Conservation (phyloP, 1,140 invertebrate genomes). For the Plutomurus gul region DNA sequence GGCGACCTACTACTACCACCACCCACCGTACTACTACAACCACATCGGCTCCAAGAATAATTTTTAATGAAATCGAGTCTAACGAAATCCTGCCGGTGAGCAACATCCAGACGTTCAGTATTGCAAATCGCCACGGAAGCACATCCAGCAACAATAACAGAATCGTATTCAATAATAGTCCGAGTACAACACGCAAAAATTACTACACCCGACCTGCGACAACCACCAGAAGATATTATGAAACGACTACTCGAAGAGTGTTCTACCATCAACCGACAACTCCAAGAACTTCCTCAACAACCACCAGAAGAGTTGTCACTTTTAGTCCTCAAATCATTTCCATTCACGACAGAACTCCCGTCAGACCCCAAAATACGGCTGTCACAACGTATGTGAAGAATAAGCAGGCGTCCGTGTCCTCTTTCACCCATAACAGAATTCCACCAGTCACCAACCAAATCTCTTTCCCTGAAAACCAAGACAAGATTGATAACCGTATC, state of each 20-base stretch:
- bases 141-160: neutral
- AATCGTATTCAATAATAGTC: neutral
- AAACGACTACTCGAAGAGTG: neutral
- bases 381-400: neutral
- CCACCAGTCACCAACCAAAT: neutral
- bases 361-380: neutral
- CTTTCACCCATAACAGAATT: neutral
- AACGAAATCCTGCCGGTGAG: slow-evolving; percentile 40
- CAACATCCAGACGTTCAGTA: neutral
- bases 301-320: neutral
- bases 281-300: neutral
- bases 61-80: slow-evolving; percentile 48
- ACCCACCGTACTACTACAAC: slow-evolving; percentile 32
- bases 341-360: neutral
- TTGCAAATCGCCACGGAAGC: slow-evolving; percentile 2
- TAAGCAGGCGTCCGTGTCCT: neutral
- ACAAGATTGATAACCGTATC: slow-evolving; percentile 13
- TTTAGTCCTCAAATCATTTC: slow-evolving; percentile 23
- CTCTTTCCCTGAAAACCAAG: neutral
- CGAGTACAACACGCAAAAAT: neutral
- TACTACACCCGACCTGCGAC: neutral
- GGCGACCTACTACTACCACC: slow-evolving; percentile 29
- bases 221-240: neutral
- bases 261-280: neutral
- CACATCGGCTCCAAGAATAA: neutral